phyloP scores from a whole-genome alignment of 2,797 vertebrate species.

The Orestias chungarensis region DNA sequence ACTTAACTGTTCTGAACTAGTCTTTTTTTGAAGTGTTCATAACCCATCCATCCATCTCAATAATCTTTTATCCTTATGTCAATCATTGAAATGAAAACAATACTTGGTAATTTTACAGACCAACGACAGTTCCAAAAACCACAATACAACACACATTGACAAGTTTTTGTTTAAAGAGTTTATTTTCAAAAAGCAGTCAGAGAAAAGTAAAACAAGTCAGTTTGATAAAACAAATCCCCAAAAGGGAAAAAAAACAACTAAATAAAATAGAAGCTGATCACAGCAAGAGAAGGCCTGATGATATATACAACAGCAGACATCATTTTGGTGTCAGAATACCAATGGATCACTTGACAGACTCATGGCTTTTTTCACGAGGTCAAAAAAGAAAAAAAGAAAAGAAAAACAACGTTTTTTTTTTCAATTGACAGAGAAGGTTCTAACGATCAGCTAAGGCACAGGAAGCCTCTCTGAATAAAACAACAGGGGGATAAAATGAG shows the following conservation, averaged over 20 bases:
- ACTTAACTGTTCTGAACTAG: neutral
- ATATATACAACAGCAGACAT: constrained; percentile 91
- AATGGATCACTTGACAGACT: constrained; percentile 75
- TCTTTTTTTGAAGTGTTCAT: neutral
- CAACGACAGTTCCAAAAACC: neutral
- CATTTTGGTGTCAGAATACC: constrained; percentile 78
- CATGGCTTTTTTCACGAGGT: constrained; percentile 77
- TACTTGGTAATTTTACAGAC: neutral
- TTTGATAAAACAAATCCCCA: constrained; percentile 78
- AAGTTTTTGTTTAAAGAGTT: constrained; percentile 47
- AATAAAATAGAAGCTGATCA: constrained; percentile 69
- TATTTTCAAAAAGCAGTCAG: constrained; percentile 79
- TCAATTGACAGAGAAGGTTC: constrained; percentile 82
- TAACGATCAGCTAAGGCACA: constrained; percentile 97
- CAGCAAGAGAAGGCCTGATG: constrained; percentile 87
- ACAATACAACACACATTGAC: constrained; percentile 11
- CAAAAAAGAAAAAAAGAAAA: constrained; percentile 46
- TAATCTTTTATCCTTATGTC: neutral
- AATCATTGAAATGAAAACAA: neutral
- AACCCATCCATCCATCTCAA: neutral
- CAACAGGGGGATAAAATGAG: constrained; percentile 68
- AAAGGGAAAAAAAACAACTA: constrained; percentile 29
- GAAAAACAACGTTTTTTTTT: constrained; percentile 52
- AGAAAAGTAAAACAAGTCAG: constrained; percentile 77
- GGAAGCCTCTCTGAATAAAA: constrained; percentile 81